These are phyloP conservation scores for Mobula hypostoma DNA, from an alignment of 2,113 vertebrate species.

Conservation along the genomic window DNA sequence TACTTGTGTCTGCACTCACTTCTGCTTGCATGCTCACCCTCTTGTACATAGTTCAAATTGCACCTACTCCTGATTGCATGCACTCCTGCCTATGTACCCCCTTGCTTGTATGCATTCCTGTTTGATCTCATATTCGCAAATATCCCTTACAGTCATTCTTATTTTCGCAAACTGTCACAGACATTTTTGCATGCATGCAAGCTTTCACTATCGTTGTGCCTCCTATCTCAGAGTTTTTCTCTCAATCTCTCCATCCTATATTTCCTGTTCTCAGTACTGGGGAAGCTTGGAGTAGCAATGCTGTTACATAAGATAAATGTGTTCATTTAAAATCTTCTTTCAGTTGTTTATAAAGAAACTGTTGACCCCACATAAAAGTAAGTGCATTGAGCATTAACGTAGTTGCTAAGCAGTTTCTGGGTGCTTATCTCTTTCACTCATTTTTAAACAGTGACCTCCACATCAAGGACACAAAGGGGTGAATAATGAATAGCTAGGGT, in stretches of 20 bases:
- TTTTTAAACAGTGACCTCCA: too few relatives aligned
- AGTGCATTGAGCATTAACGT: not conserved
- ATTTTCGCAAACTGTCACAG: not conserved
- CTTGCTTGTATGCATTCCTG: too few relatives aligned
- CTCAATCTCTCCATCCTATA: not conserved
- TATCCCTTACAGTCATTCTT: too few relatives aligned
- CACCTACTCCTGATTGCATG: not conserved
- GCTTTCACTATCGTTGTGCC: too few relatives aligned
- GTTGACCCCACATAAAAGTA: not conserved
- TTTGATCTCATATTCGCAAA: too few relatives aligned
- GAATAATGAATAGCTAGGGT: too few relatives aligned
- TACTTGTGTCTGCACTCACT: not conserved
- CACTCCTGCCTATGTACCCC: too few relatives aligned
- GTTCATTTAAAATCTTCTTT: not conserved
- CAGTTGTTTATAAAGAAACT: not conserved
- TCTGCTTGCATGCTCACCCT: not conserved
- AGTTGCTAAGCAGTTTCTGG: not conserved
- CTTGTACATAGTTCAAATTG: not conserved
- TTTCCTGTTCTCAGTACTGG: not conserved
- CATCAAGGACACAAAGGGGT: too few relatives aligned
- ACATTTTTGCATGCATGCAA: not conserved
- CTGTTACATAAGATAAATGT: too few relatives aligned
- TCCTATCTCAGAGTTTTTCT: too few relatives aligned
- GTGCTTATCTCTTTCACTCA: not conserved
- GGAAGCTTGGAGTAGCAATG: not conserved